Evolutionary conservation across 2,888 invertebrate species (phyloP).

Genomic region (Octonoba sinensis): DNA sequence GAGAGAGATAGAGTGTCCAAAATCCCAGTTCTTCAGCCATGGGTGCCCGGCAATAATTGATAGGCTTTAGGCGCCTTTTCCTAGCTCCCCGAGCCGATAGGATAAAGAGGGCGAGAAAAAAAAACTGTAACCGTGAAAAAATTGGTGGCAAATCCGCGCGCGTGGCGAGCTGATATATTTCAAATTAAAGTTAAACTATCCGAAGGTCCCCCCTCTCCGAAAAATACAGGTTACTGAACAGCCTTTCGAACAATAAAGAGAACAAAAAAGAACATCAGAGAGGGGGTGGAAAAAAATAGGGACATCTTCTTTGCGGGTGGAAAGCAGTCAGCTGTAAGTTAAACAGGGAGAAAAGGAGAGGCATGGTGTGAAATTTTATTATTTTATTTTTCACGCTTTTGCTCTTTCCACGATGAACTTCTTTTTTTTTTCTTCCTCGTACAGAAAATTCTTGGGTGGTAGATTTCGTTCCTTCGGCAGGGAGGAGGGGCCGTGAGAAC

Average conservation of each 20-base stretch:
- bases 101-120: constrained; percentile 1
- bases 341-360: constrained; percentile 36
- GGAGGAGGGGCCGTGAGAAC: constrained; percentile 13
- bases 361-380: constrained; percentile 52
- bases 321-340: constrained; percentile 45
- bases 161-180: constrained; percentile 58
- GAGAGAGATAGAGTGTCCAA: constrained; percentile 49
- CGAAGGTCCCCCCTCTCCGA: constrained; percentile 31
- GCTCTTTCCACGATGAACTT: constrained; percentile 5
- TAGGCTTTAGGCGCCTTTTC: constrained; percentile 38
- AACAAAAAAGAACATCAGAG: constrained; percentile 6
- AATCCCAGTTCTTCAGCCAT: constrained; percentile 17
- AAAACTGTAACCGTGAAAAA: constrained; percentile 15
- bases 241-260: constrained; percentile 52
- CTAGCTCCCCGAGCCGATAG: not conserved
- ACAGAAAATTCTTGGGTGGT: constrained; percentile 41
- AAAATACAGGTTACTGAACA: constrained; percentile 62
- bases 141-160: constrained; percentile 18
- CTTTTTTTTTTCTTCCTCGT: constrained; percentile 8
- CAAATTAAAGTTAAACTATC: constrained; percentile 64
- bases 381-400: constrained; percentile 57
- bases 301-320: constrained; percentile 55
- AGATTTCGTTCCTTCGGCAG: constrained; percentile 16
- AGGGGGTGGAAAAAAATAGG: constrained; percentile 1
- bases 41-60: constrained; percentile 49